These are phyloP conservation scores for Bunonema sp. DNA, from an alignment of 2,888 invertebrate species.

Conservation along the genomic window DNA sequence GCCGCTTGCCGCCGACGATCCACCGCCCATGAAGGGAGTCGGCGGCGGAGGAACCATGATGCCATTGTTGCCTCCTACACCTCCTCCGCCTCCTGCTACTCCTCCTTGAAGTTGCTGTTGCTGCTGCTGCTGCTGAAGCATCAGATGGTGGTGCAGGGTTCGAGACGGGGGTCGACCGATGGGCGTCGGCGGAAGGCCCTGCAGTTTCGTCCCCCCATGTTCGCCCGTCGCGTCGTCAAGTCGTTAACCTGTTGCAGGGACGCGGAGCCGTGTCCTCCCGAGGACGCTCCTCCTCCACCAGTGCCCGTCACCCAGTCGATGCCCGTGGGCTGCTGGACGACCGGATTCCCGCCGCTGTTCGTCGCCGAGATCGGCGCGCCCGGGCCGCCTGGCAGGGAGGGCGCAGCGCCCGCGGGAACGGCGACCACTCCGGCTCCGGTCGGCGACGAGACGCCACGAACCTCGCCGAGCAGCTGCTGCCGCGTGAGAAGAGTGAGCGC, in stretches of 20 bases:
- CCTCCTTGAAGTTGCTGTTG: not conserved
- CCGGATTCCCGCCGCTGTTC: slow-evolving; percentile 6
- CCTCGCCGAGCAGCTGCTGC: no score
- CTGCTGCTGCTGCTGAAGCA: not conserved
- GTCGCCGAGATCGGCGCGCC: slow-evolving; percentile 4
- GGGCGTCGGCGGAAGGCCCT: slow-evolving; percentile 25
- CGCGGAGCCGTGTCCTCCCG: no score
- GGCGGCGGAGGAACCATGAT: no score
- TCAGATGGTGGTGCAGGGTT: no score
- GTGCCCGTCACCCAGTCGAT: not conserved
- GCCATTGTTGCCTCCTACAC: not conserved
- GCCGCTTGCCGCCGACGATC: not conserved
- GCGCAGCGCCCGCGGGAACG: not conserved
- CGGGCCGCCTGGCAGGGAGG: no score
- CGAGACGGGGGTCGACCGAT: slow-evolving; percentile 26
- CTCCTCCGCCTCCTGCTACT: not conserved
- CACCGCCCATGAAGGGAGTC: no score
- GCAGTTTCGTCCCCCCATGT: no score
- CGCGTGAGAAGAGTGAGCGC: no score
- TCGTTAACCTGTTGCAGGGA: no score
- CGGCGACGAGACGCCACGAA: not conserved
- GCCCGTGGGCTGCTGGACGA: not conserved
- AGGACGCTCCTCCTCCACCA: not conserved
- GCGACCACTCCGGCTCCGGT: not conserved
- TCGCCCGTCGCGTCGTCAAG: no score